These are phyloP conservation scores for Piprites chloris DNA, from an alignment of 2,113 vertebrate species.

Conservation along the genomic window DNA sequence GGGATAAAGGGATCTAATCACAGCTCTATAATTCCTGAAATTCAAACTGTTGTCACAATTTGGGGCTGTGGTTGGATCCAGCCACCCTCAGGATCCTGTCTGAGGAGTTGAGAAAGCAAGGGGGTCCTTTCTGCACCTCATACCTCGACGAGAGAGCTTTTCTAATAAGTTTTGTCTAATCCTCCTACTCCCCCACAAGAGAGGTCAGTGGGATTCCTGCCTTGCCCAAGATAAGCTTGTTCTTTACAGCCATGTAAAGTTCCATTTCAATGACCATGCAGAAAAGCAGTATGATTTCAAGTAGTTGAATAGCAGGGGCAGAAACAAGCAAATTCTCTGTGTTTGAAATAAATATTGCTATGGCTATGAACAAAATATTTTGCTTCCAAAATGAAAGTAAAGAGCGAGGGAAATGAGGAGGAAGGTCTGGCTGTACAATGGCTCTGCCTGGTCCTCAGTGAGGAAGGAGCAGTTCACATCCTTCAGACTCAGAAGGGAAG, in stretches of 20 bases:
- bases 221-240: background rate
- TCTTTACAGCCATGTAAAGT: background rate
- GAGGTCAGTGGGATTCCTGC: background rate
- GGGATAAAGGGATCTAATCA: background rate
- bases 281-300: background rate
- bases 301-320: background rate
- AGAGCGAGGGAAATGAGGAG: background rate
- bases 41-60: background rate
- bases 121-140: background rate
- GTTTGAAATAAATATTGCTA: background rate
- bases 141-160: background rate
- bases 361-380: background rate
- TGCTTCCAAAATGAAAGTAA: background rate
- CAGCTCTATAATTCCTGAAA: background rate
- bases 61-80: background rate
- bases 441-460: background rate
- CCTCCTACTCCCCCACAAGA: background rate
- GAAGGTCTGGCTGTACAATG: background rate
- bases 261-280: background rate
- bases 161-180: background rate
- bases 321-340: background rate
- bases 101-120: background rate
- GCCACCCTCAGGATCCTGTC: background rate
- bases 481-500: background rate
- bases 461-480: background rate